A percentile compares a stretch with the other conserved stretches of the same genome.
Evolutionary conservation across 2,888 invertebrate genomes (phyloP).

Genomic region (Teleiodes luculella): DNA sequence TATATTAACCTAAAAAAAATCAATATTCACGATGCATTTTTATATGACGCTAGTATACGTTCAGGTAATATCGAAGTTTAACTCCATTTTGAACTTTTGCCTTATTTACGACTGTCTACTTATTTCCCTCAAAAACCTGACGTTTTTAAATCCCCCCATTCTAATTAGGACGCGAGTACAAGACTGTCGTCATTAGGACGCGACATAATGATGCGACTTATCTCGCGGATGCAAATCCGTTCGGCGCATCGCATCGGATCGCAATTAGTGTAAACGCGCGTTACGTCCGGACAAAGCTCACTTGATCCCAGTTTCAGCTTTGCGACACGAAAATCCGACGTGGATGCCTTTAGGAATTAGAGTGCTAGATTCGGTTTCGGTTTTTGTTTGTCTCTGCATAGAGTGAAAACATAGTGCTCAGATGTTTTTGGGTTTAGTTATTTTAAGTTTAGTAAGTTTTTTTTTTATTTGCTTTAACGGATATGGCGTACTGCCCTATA

Average conservation of each 20-base stretch:
- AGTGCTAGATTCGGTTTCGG: constrained; percentile 12
- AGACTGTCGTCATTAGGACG: constrained; percentile 5
- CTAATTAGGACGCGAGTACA: constrained; percentile 2
- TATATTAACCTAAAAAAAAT: too few relatives aligned
- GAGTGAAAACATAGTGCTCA: too few relatives aligned
- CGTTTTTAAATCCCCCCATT: background rate
- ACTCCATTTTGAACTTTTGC: too few relatives aligned
- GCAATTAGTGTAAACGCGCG: constrained; percentile 69
- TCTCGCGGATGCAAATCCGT: constrained; percentile 35
- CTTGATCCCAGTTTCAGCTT: constrained; percentile 66
- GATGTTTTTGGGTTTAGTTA: too few relatives aligned
- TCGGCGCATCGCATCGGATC: constrained; percentile 53
- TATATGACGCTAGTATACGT: too few relatives aligned
- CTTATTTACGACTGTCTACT: background rate
- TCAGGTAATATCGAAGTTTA: too few relatives aligned
- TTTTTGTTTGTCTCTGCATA: background rate
- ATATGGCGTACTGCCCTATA: too few relatives aligned
- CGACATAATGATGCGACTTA: constrained; percentile 19
- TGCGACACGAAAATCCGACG: constrained; percentile 65
- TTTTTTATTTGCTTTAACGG: too few relatives aligned
- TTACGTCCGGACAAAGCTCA: constrained; percentile 58
- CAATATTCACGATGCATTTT: too few relatives aligned
- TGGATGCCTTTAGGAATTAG: constrained; percentile 32
- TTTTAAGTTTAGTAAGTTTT: too few relatives aligned
- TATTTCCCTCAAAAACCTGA: background rate